Evolutionary conservation across 2,113 vertebrate genomes (phyloP).

Genomic region (Anolis sagrei): DNA sequence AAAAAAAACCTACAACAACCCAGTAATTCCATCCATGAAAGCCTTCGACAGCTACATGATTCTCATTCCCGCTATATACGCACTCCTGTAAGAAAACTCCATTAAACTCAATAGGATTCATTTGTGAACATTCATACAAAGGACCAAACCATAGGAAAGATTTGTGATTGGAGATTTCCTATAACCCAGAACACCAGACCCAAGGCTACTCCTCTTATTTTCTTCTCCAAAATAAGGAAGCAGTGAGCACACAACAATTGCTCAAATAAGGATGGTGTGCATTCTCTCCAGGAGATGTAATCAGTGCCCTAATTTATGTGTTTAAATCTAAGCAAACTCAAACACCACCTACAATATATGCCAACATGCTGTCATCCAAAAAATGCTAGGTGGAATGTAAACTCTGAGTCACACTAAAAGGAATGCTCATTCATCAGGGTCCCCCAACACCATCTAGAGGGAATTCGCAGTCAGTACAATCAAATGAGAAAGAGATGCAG

Average conservation of each 20-base stretch:
- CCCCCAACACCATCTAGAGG: slow-evolving; percentile 63
- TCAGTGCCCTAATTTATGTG: slow-evolving; percentile 49
- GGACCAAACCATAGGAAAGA: neutral
- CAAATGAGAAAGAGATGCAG: neutral
- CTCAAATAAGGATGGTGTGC: slow-evolving; percentile 29
- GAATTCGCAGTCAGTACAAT: slow-evolving; percentile 46
- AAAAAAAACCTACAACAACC: no score
- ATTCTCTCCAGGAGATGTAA: slow-evolving; percentile 43
- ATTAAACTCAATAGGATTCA: neutral
- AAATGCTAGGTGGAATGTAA: slow-evolving; percentile 36
- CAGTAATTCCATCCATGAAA: no score
- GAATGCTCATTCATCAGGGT: slow-evolving; percentile 22
- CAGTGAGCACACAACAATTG: slow-evolving; percentile 18
- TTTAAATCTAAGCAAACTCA: slow-evolving; percentile 55
- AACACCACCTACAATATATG: slow-evolving; percentile 68
- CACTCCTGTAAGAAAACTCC: no score
- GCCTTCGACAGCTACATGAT: no score
- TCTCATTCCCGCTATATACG: neutral
- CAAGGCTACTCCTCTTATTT: neutral
- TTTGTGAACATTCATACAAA: neutral
- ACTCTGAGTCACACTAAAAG: neutral
- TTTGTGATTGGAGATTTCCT: slow-evolving; percentile 26
- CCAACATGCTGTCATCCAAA: slow-evolving; percentile 56
- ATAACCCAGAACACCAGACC: slow-evolving; percentile 6
- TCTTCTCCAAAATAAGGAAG: neutral